Evolutionary conservation across 2,888 invertebrate genomes (phyloP).

Genomic region (Oscheius myriophilus): DNA sequence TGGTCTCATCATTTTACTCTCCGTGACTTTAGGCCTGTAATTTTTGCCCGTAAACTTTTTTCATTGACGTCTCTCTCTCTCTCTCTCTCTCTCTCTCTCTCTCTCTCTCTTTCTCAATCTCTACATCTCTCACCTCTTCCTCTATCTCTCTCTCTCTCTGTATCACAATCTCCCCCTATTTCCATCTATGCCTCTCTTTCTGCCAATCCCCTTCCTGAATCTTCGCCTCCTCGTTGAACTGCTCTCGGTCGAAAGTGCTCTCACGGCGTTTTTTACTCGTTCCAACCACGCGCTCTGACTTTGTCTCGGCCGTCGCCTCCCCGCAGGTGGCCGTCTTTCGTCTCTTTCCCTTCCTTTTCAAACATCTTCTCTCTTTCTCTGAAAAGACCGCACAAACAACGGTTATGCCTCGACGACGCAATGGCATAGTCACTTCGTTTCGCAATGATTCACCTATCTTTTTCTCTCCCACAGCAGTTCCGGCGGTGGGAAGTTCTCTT

Average conservation of each 20-base stretch:
- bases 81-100: constrained; percentile 9
- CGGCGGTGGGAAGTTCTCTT: neutral
- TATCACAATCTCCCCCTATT: too few species aligned
- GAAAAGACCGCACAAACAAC: neutral
- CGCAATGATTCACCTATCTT: neutral
- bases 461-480: neutral
- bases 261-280: too few species aligned
- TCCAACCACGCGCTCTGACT: too few species aligned
- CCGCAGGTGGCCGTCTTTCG: too few species aligned
- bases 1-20: too few species aligned
- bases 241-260: neutral
- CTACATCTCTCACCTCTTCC: too few species aligned
- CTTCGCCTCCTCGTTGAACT: neutral
- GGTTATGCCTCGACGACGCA: too few species aligned
- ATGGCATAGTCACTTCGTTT: too few species aligned
- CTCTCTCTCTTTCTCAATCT: constrained; percentile 16
- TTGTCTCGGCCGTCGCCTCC: too few species aligned
- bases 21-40: too few species aligned
- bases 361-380: constrained; percentile 9
- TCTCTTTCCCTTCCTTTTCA: neutral
- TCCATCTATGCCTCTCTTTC: constrained; percentile 16
- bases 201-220: neutral
- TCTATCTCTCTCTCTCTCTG: constrained; percentile 3
- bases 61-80: constrained; percentile 16
- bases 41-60: neutral